A percentile compares a stretch with the other conserved stretches of the same genome.
Evolutionary conservation across 2,113 vertebrate species (phyloP).

Genomic region (Cinclus mexicanus): DNA sequence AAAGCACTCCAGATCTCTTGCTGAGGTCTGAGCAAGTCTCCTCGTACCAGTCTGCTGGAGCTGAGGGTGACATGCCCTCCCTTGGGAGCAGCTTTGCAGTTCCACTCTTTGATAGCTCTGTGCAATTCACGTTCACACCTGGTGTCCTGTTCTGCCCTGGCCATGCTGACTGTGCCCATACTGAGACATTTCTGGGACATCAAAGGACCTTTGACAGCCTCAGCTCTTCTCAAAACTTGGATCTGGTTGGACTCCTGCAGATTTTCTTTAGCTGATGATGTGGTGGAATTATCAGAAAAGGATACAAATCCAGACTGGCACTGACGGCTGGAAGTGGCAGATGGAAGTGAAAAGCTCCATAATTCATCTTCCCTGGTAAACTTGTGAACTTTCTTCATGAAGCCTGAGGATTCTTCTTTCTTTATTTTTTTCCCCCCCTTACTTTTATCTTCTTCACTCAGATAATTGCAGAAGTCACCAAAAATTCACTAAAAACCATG

Average conservation of each 20-base stretch:
- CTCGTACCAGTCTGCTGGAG: neutral
- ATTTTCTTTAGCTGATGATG: neutral
- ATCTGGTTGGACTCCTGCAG: neutral
- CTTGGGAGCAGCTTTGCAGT: neutral
- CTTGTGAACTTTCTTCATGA: neutral
- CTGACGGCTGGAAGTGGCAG: neutral
- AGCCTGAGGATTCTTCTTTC: neutral
- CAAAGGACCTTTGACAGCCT: neutral
- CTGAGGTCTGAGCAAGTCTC: neutral
- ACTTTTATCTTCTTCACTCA: neutral
- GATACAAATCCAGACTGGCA: neutral
- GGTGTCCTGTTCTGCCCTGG: neutral
- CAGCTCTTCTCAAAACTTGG: neutral
- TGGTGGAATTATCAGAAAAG: neutral
- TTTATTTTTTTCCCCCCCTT: accelerated
- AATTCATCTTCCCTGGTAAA: neutral
- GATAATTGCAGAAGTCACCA: neutral
- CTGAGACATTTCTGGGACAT: neutral
- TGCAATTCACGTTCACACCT: accelerated
- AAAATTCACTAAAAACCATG: neutral
- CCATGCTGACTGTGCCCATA: neutral
- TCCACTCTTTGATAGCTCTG: neutral
- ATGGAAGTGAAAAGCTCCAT: neutral
- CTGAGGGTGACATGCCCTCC: neutral
- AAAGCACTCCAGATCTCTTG: neutral